A percentile compares a stretch with the other conserved stretches of the same genome.
phyloP scores from a whole-genome alignment of 2,113 vertebrate genomes.

The Myotis brandtii region DNA sequence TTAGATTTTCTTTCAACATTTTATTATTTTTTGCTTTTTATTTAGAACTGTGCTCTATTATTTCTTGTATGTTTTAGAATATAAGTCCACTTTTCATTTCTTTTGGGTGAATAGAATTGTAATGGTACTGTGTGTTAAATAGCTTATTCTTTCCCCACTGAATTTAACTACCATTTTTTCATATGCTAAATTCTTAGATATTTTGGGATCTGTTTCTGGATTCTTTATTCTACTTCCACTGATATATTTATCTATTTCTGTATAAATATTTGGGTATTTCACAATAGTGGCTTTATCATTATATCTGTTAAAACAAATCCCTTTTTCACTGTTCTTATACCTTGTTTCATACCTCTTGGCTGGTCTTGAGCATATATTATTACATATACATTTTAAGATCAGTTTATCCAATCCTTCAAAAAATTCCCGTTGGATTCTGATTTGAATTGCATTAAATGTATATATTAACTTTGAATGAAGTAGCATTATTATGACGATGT shows the following conservation, averaged over 20 bases:
- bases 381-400: not conserved
- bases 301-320: not conserved
- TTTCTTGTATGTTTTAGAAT: not conserved
- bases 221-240: not conserved
- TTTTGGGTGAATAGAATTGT: not conserved
- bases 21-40: not conserved
- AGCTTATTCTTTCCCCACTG: not conserved
- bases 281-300: not conserved
- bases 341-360: not conserved
- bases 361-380: not conserved
- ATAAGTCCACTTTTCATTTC: not conserved
- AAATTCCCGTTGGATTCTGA: not conserved
- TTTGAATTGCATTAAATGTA: not conserved
- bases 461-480: not conserved
- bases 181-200: not conserved
- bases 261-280: not conserved
- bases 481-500: not conserved
- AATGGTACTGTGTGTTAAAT: not conserved
- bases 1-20: slow-evolving; percentile 27
- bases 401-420: not conserved
- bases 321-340: not conserved
- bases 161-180: slow-evolving; percentile 12
- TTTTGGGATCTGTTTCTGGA: not conserved
- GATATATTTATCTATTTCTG: not conserved
- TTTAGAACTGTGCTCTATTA: not conserved